Evolutionary conservation across 2,797 vertebrate genomes (phyloP).

Genomic region (Nasua narica): DNA sequence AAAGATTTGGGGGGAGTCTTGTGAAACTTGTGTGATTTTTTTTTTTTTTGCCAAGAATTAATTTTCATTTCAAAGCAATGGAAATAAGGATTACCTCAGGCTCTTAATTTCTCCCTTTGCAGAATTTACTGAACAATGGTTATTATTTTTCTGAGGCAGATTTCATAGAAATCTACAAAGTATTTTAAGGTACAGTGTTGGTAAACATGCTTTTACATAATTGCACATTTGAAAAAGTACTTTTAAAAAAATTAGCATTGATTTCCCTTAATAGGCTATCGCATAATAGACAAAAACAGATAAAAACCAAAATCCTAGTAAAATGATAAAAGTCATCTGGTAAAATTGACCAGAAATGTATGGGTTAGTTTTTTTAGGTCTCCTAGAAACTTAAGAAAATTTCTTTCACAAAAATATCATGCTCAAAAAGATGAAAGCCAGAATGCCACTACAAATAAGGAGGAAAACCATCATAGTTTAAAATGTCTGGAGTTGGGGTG

Average conservation of each 20-base stretch:
- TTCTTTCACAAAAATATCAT: slow-evolving; percentile 39
- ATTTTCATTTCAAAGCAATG: slow-evolving; percentile 18
- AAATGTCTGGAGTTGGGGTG: slow-evolving; percentile 13
- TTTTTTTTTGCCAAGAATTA: background rate
- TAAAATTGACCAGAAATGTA: background rate
- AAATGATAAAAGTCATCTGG: background rate
- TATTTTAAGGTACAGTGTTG: background rate
- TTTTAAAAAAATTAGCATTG: background rate
- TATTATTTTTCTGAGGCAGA: slow-evolving; percentile 29
- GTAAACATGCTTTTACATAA: background rate
- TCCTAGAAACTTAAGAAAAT: slow-evolving; percentile 38
- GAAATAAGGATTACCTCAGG: slow-evolving; percentile 22
- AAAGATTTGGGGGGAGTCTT: background rate
- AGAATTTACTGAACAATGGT: background rate
- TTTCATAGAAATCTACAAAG: background rate
- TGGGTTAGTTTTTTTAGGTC: background rate
- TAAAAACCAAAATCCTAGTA: background rate
- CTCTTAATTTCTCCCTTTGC: background rate
- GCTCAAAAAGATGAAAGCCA: slow-evolving; percentile 3
- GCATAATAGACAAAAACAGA: background rate
- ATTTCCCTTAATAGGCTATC: background rate
- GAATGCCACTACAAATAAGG: background rate
- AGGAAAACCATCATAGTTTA: slow-evolving; percentile 12
- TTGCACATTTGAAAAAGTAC: slow-evolving; percentile 4
- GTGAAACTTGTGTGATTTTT: slow-evolving; percentile 31